Base-by-base conservation (phyloP, 1,140 invertebrate species). In the Heliconius hermathena region DNA sequence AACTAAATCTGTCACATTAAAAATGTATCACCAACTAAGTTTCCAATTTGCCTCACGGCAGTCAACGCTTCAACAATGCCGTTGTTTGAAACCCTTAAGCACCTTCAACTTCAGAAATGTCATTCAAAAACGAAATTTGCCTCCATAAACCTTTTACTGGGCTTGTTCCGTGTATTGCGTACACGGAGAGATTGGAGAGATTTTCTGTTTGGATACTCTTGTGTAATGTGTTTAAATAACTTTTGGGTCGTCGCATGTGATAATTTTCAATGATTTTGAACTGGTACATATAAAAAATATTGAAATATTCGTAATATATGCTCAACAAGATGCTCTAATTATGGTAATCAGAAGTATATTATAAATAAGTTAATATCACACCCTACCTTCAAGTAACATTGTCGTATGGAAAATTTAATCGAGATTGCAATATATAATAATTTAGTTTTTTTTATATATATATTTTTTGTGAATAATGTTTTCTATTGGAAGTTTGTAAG, bases 61-160 rank as follows among this genome's bases (percentile, higher is more conserved):
- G 41, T 16, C 41, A 16, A 46, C 41, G 57, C 57, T 60, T 60
- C 0, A 22, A 60, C 57, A 60, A 11, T 60, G n/a, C 5, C 52
- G 8, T 77, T 49, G 72, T 76, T 80, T 71, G 52, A 74, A 84
- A 81, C 78, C 60, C 75, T 80, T 22, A 13, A 38, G 5, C 20
- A 46, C 5, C 33, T 36, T 36, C 33, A 81, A 82, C 70, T 82
- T 81, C 73, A 66, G 8, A 41, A 82, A 81, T 79, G 71, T 76
- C 52, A 54, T 81, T 80, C 46, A 81, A 76, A 46, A 52, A 52
- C 66, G 57, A 79, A 66, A 66, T 66, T 66, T 38, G n/a, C 38
- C 71, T 75, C 38, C 18, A 66, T 41, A 77, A 52, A 72, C 74
- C 71, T 82, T 82, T 70, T 36, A 54, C 41, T 29, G 16, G 73